Conservation (phyloP, 2,113 vertebrate species). For the Myanophis thanlyinensis region DNA sequence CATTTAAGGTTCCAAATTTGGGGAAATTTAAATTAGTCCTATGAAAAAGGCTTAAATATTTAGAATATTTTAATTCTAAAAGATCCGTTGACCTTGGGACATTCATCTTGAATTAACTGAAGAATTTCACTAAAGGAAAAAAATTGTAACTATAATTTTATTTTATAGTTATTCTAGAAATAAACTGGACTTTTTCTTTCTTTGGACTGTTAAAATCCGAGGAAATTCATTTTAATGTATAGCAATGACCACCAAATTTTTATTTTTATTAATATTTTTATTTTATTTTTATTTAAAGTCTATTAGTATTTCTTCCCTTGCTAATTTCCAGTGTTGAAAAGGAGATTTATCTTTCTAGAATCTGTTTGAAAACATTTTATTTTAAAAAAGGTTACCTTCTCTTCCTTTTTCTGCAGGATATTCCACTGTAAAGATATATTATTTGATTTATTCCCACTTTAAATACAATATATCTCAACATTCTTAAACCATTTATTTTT, state of each 20-base stretch:
- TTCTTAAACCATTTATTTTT: not conserved
- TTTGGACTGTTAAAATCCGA: not conserved
- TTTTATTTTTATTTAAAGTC: not conserved
- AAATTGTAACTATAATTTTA: not conserved
- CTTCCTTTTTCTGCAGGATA: not conserved
- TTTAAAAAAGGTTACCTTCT: not conserved
- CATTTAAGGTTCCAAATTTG: too few species aligned
- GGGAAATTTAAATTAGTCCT: not conserved
- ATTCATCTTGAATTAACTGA: not conserved
- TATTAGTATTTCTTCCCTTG: not conserved
- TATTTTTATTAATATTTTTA: slow-evolving; percentile 1
- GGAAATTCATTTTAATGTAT: not conserved
- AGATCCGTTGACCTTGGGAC: not conserved
- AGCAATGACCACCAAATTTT: not conserved
- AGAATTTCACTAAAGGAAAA: not conserved
- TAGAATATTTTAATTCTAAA: not conserved
- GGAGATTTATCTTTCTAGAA: not conserved
- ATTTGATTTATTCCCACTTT: not conserved
- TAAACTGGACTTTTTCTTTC: slow-evolving; percentile 7
- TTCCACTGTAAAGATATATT: slow-evolving; percentile 13
- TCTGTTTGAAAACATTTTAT: not conserved
- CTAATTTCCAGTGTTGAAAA: not conserved
- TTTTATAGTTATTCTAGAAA: not conserved
- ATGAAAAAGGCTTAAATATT: not conserved
- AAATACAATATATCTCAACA: not conserved